Evolutionary conservation across 2,113 vertebrate species (phyloP).

Genomic region (Brachypodius melanocephalos): DNA sequence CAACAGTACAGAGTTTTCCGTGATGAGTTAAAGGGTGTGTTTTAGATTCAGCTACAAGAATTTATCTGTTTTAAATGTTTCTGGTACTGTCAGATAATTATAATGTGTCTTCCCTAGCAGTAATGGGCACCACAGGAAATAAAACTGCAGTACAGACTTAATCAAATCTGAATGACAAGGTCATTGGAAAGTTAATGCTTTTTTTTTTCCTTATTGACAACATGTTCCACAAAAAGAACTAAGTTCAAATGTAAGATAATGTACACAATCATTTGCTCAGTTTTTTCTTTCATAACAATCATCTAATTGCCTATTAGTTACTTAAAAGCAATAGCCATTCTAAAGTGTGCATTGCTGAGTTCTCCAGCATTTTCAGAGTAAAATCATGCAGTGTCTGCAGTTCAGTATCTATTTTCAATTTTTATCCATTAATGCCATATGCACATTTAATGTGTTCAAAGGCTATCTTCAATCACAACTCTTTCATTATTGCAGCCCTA

Average conservation of each 20-base stretch:
- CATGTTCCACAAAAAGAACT: conserved; percentile 2
- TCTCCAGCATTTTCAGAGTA: not conserved
- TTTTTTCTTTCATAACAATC: conserved; percentile 27
- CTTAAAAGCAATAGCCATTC: conserved; percentile 9
- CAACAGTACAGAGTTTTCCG: not conserved
- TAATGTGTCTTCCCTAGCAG: conserved; percentile 38
- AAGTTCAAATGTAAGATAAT: conserved; percentile 16
- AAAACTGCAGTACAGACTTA: conserved; percentile 52
- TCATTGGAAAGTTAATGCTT: conserved; percentile 63
- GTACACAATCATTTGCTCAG: not conserved
- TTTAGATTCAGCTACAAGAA: conserved; percentile 7
- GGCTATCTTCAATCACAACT: not conserved
- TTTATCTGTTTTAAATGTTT: not conserved
- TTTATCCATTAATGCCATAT: not conserved
- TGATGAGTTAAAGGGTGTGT: not conserved
- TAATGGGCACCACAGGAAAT: conserved; percentile 61
- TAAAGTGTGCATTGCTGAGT: not conserved
- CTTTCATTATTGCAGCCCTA: not conserved
- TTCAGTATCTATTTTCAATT: not conserved
- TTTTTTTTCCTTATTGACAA: not conserved
- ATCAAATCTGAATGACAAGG: conserved; percentile 68
- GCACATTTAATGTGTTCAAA: not conserved
- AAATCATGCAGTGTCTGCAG: not conserved
- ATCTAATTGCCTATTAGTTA: conserved; percentile 54
- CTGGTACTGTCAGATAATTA: conserved; percentile 51